Percentiles rank a stretch among this genome's conserved stretches.
Conservation (phyloP, 1,140 invertebrate genomes). For the Drosophila virilis region DNA sequence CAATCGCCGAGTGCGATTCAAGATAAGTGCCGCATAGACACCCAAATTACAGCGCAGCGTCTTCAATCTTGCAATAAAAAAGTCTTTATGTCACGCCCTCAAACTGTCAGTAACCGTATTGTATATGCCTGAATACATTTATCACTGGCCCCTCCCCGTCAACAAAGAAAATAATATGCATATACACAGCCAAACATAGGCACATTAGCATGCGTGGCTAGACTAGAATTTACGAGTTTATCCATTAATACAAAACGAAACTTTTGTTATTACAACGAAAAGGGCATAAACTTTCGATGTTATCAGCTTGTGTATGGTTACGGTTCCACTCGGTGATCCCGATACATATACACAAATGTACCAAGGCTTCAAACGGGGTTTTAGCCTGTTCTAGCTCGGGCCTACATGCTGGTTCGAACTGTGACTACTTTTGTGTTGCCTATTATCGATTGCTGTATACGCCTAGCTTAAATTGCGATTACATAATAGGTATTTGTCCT, state of each 20-base stretch:
- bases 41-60: conserved; percentile 71
- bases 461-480: conserved; percentile 12
- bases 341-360: too few relatives aligned
- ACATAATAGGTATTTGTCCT: conserved; percentile 6
- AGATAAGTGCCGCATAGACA: conserved; percentile 69
- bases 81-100: conserved; percentile 40
- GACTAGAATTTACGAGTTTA: conserved; percentile 54
- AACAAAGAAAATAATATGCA: conserved; percentile 11
- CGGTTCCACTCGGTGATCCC: not conserved
- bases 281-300: conserved; percentile 60
- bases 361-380: too few relatives aligned
- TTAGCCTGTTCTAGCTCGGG: too few relatives aligned
- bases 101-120: conserved; percentile 25
- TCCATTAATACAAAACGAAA: conserved; percentile 47
- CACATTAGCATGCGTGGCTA: conserved; percentile 32
- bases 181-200: not conserved
- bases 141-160: conserved; percentile 1
- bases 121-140: conserved; percentile 10
- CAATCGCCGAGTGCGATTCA: conserved; percentile 50
- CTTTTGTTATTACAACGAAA: conserved; percentile 68
- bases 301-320: conserved; percentile 43
- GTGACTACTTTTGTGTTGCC: too few relatives aligned
- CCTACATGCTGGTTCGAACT: too few relatives aligned
- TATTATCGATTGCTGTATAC: not conserved
- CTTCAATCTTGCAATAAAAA: conserved; percentile 48